Conservation (phyloP, 1,140 invertebrate species). For the Hycleus phaleratus region DNA sequence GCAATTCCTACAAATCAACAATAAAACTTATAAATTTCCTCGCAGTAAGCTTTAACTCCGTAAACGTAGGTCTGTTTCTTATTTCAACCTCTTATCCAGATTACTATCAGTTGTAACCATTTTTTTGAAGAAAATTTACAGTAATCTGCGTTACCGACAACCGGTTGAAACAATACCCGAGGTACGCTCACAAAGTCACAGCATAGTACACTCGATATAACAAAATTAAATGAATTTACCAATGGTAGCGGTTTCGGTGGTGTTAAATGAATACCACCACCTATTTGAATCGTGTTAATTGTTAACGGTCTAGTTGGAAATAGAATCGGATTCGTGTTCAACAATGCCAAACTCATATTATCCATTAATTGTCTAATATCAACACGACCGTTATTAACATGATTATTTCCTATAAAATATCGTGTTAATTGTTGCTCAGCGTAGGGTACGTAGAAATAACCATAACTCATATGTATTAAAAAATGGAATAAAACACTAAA, state of each 20-base stretch:
- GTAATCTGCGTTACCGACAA: neutral
- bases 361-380: slow-evolving; percentile 24
- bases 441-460: neutral
- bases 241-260: slow-evolving; percentile 34
- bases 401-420: slow-evolving; percentile 1
- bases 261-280: slow-evolving; percentile 40
- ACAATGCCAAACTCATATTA: slow-evolving; percentile 31
- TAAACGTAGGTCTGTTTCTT: too few relatives aligned
- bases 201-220: neutral
- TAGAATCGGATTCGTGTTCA: slow-evolving; percentile 32
- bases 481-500: slow-evolving; percentile 30
- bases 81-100: neutral
- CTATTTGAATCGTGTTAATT: slow-evolving; percentile 26
- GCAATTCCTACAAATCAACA: slow-evolving; percentile 38
- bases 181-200: too few relatives aligned
- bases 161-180: too few relatives aligned
- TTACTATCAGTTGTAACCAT: too few relatives aligned
- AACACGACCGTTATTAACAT: slow-evolving; percentile 30
- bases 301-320: slow-evolving; percentile 10
- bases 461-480: slow-evolving; percentile 23
- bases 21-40: neutral
- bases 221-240: neutral
- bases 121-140: neutral
- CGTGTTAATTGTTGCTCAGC: too few relatives aligned
- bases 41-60: too few relatives aligned